phyloP scores from a whole-genome alignment of 2,113 vertebrate species.

The Mirza zaza region DNA sequence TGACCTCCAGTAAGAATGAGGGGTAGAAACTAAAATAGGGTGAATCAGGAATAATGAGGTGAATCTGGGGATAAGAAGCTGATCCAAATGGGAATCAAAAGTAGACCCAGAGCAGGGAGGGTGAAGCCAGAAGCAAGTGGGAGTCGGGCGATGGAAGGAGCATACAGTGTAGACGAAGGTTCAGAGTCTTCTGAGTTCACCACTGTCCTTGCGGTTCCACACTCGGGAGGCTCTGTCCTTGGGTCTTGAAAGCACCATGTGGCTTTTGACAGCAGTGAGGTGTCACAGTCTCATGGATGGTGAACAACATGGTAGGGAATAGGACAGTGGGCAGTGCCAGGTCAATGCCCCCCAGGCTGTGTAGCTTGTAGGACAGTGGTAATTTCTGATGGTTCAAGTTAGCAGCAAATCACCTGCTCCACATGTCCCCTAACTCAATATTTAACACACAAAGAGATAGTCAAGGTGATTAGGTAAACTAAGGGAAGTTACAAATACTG shows the following conservation, averaged over 20 bases:
- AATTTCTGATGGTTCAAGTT: neutral
- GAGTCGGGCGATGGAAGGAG: neutral
- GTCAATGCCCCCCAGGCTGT: neutral
- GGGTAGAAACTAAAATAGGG: neutral
- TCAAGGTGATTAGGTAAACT: neutral
- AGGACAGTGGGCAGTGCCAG: neutral
- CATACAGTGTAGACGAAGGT: accelerated
- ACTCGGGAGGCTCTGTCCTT: neutral
- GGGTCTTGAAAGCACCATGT: neutral
- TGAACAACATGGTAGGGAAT: accelerated
- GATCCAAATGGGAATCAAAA: neutral
- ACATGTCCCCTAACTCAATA: neutral
- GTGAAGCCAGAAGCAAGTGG: neutral
- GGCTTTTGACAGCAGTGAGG: neutral
- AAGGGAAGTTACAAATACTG: neutral
- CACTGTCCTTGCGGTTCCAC: neutral
- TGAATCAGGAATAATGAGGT: neutral
- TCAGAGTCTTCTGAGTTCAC: neutral
- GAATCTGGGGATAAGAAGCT: neutral
- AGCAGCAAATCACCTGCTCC: neutral
- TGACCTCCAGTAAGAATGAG: neutral
- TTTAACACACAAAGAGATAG: neutral
- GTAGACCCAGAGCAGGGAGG: neutral
- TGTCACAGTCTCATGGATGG: neutral
- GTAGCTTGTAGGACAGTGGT: neutral